Conservation (phyloP, 2,888 invertebrate species). For the Trichopria drosophilae region DNA sequence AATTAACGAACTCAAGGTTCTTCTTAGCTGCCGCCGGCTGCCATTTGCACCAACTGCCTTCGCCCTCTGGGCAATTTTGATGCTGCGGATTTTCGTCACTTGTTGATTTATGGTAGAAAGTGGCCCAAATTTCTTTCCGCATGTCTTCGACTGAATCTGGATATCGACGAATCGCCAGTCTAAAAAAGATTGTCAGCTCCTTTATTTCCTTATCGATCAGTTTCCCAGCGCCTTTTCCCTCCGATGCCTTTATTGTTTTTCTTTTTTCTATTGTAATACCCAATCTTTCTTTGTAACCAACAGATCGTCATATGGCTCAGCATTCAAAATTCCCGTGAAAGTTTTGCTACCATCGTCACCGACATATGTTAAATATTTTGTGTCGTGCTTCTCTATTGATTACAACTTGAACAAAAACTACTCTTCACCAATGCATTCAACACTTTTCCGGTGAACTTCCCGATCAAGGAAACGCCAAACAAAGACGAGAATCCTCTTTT, state of each 20-base stretch:
- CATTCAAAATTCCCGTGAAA: slow-evolving; percentile 11
- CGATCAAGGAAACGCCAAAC: slow-evolving; percentile 31
- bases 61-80: slow-evolving; percentile 35
- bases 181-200: slow-evolving; percentile 6
- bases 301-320: slow-evolving; percentile 4
- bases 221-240: slow-evolving; percentile 8
- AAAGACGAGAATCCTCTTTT: slow-evolving; percentile 32
- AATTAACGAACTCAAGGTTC: too few species aligned
- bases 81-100: slow-evolving; percentile 38
- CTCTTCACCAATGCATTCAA: slow-evolving; percentile 16
- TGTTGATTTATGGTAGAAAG: slow-evolving; percentile 37
- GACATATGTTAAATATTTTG: slow-evolving; percentile 6
- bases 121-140: slow-evolving; percentile 11
- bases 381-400: slow-evolving; percentile 4
- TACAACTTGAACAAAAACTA: slow-evolving; percentile 20
- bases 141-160: slow-evolving; percentile 7
- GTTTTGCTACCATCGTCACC: slow-evolving; percentile 9
- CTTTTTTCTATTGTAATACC: slow-evolving; percentile 15
- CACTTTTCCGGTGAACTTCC: slow-evolving; percentile 24
- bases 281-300: slow-evolving; percentile 9
- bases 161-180: slow-evolving; percentile 9
- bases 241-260: slow-evolving; percentile 10
- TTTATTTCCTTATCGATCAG: slow-evolving; percentile 5
- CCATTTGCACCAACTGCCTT: slow-evolving; percentile 39
- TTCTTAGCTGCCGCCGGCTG: slow-evolving; percentile 20